Evolutionary conservation across 1,140 invertebrate genomes (phyloP), one percentile per base, ranked within the genome.

Genomic region (Agrilus planipennis): DNA sequence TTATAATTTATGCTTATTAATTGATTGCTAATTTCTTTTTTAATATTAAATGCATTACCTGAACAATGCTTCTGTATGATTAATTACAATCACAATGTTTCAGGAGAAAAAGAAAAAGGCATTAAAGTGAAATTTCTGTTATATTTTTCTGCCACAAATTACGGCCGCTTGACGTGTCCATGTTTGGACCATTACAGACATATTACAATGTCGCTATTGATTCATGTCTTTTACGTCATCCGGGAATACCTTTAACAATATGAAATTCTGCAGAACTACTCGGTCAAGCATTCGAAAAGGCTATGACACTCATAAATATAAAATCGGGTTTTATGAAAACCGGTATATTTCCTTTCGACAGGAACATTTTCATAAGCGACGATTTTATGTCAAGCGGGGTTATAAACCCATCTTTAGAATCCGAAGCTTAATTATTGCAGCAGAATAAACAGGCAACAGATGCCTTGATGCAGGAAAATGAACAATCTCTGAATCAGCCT

Each of bases 161-260:
- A 7, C 34, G 20, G 14, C 34, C 34, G 4, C 6, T 35, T 7
- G 17, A 35, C 14, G 34, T 35, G 5, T 5, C 15, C 11, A 7
- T 35, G 9, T 64, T 48, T 49, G 54, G 50, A 7, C 52, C 58
- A 7, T 53, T 64, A 5, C 62, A 64, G 49, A 52, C 47, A 2
- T 51, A 31, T 45, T 58, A 55, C 34, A 55, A 59, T 20, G 35
- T 43, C 17, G 53, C 52, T 0, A 47, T 53, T 4, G 53, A 58
- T 16, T 52, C 54, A 4, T 63, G 60, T 56, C 5, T 40, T 14
- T n/a, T 29, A 16, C 17, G 28, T 9, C 5, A 40, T 40, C 38
- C 38, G 18, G 38, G 27, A 10, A 15, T 10, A 29, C 38, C 25
- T 5, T 19, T 40, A 9, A 40, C 27, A 10, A 30, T 40, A 12